A percentile compares a stretch with the other conserved stretches of the same genome.
phyloP scores from a whole-genome alignment of 2,797 vertebrate genomes.

The Loriculus beryllinus region DNA sequence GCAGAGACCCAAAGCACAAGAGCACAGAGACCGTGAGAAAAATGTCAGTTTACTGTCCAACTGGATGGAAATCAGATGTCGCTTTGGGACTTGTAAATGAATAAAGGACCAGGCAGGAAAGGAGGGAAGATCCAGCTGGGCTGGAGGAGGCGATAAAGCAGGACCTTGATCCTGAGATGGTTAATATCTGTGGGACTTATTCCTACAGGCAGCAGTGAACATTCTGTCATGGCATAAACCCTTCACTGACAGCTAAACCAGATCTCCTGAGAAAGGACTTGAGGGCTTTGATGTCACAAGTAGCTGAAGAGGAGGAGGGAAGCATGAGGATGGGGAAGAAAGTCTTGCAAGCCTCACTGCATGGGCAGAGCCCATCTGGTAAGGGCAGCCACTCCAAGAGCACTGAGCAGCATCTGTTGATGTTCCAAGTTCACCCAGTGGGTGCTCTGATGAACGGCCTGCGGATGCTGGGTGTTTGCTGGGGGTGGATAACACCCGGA shows the following conservation, averaged over 20 bases:
- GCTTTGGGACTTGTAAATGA: background rate
- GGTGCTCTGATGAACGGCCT: fast-evolving
- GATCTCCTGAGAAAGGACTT: background rate
- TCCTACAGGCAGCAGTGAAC: background rate
- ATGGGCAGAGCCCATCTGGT: background rate
- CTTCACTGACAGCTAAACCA: background rate
- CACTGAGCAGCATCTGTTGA: fast-evolving
- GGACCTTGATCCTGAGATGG: background rate
- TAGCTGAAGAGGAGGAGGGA: background rate
- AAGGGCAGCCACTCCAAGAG: background rate
- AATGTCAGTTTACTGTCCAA: conserved; percentile 34
- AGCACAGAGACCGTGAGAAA: conserved; percentile 71
- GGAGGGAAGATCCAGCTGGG: background rate
- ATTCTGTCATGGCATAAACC: background rate
- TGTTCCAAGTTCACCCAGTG: background rate
- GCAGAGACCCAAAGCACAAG: conserved; percentile 56
- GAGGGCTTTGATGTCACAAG: background rate
- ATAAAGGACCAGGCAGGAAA: background rate
- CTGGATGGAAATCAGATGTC: conserved; percentile 52
- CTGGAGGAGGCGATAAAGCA: background rate
- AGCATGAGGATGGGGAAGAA: background rate
- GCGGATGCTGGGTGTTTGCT: background rate
- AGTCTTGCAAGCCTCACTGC: background rate
- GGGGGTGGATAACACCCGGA: background rate
- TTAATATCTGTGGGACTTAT: background rate